phyloP scores from a whole-genome alignment of 2,888 invertebrate genomes.

The Pheosia tremula region DNA sequence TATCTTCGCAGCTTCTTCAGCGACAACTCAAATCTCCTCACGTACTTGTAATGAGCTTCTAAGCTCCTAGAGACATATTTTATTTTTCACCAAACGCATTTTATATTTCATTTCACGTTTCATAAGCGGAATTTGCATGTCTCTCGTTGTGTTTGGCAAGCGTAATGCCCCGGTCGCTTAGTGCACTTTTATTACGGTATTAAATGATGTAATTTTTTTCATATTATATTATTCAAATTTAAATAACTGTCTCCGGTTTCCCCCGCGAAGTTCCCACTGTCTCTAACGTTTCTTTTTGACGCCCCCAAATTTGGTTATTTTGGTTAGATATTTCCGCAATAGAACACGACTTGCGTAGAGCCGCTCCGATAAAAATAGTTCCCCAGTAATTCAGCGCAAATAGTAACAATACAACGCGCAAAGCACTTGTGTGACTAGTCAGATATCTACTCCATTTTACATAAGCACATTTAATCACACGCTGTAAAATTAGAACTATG shows the following conservation, averaged over 20 bases:
- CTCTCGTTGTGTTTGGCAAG: slow-evolving; percentile 77
- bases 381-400: background rate
- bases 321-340: slow-evolving; percentile 71
- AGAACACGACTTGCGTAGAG: slow-evolving; percentile 53
- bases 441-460: slow-evolving; percentile 7
- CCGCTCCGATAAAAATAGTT: slow-evolving; percentile 13
- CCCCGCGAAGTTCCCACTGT: slow-evolving; percentile 74
- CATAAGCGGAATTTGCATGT: slow-evolving; percentile 80
- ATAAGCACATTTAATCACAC: slow-evolving; percentile 9
- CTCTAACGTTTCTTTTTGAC: slow-evolving; percentile 76
- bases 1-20: slow-evolving; percentile 55
- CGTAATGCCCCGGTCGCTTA: slow-evolving; percentile 83
- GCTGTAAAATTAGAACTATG: slow-evolving; percentile 10
- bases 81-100: slow-evolving; percentile 78
- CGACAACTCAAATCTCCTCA: slow-evolving; percentile 76
- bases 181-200: slow-evolving; percentile 85
- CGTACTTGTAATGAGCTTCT: slow-evolving; percentile 80
- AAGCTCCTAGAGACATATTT: slow-evolving; percentile 76
- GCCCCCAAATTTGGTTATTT: slow-evolving; percentile 79
- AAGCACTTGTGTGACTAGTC: background rate
- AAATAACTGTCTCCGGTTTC: slow-evolving; percentile 85
- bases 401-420: background rate
- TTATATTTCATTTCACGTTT: slow-evolving; percentile 84
- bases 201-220: slow-evolving; percentile 86
- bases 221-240: slow-evolving; percentile 86